A percentile compares a stretch with the other conserved stretches of the same genome.
Conservation (phyloP, 2,888 invertebrate species). For the Acleris emargana region DNA sequence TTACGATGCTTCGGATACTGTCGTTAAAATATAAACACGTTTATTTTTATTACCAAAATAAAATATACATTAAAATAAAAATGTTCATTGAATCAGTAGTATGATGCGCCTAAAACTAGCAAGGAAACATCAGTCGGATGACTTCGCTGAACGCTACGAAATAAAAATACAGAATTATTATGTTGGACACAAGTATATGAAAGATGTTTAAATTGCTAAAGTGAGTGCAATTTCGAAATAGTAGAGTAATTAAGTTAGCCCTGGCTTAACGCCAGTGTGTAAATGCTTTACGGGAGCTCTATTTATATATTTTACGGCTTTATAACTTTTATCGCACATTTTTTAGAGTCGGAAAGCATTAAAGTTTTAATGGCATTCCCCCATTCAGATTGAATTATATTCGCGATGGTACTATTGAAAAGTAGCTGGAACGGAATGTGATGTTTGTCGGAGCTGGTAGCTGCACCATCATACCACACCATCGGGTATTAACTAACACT, state of each 20-base stretch:
- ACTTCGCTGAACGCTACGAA: neutral
- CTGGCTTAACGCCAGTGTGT: constrained; percentile 29
- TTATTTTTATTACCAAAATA: constrained; percentile 24
- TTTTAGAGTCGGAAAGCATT: constrained; percentile 24
- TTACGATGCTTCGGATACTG: constrained; percentile 30
- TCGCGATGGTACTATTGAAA: constrained; percentile 13
- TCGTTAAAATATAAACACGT: constrained; percentile 30
- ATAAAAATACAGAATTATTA: neutral
- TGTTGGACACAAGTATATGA: neutral
- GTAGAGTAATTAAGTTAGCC: constrained; percentile 29
- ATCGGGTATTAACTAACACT: neutral
- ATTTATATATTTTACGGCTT: constrained; percentile 26
- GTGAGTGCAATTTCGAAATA: constrained; percentile 2
- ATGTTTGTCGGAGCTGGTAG: neutral
- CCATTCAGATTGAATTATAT: constrained; percentile 26
- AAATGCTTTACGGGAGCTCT: constrained; percentile 29
- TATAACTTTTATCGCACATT: constrained; percentile 31
- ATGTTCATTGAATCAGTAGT: constrained; percentile 20
- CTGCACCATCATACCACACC: neutral
- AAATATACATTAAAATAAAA: constrained; percentile 27
- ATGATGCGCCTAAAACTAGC: constrained; percentile 9
- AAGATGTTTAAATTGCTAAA: neutral
- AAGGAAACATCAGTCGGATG: constrained; percentile 5
- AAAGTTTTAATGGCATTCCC: constrained; percentile 29
- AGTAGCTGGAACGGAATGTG: constrained; percentile 11